phyloP scores from a whole-genome alignment of 2,113 vertebrate species.

The Oenanthe melanoleuca region DNA sequence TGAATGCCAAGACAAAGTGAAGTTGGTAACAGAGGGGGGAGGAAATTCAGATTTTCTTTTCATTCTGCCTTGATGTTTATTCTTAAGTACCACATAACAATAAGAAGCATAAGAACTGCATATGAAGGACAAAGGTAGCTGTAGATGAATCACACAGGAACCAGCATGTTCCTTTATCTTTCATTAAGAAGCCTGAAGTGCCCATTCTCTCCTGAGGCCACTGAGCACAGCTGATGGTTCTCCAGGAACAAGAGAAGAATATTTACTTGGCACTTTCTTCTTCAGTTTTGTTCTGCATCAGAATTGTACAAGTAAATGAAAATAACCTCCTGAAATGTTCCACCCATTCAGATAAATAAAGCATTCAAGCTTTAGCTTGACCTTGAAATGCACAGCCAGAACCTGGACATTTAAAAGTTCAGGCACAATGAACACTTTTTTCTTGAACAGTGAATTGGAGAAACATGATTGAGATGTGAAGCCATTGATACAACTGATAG shows the following conservation, averaged over 20 bases:
- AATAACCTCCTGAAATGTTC: not conserved
- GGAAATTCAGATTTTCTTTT: not conserved
- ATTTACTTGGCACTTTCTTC: not conserved
- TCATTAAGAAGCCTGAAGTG: not conserved
- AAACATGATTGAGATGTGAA: not conserved
- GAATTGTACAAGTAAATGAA: not conserved
- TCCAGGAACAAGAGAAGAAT: not conserved
- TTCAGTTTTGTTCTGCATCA: not conserved
- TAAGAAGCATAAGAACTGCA: not conserved
- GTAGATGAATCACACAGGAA: not conserved
- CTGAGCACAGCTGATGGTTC: not conserved
- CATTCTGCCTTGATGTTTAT: not conserved
- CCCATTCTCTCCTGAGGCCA: not conserved
- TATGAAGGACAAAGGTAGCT: not conserved
- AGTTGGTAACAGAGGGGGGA: not conserved
- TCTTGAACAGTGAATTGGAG: not conserved
- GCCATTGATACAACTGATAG: not conserved
- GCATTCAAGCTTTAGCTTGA: not conserved
- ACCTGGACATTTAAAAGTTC: not conserved
- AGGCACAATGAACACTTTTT: not conserved
- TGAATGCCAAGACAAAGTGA: not conserved
- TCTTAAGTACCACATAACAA: not conserved
- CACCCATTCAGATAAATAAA: not conserved
- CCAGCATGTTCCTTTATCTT: not conserved
- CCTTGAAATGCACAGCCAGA: not conserved